Evolutionary conservation across 2,797 vertebrate species (phyloP).

Genomic region (Sebastes nivosus): DNA sequence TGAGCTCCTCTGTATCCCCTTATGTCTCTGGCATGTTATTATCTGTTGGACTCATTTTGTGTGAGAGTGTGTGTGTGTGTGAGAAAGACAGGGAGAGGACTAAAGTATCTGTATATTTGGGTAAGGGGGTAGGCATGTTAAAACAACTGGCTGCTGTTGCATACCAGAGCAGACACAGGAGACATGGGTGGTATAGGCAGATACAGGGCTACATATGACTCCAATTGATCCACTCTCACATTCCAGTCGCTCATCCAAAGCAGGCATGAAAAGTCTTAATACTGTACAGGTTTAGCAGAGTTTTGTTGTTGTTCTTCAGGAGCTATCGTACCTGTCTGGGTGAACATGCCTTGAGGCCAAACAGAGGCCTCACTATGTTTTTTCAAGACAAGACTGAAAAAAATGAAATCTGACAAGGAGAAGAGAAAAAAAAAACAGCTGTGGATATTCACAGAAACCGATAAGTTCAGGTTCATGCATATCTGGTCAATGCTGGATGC

Average conservation of each 20-base stretch:
- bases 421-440: background rate
- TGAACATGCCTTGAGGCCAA: background rate
- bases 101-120: constrained; percentile 56
- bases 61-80: background rate
- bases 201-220: constrained; percentile 62
- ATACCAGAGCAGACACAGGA: constrained; percentile 59
- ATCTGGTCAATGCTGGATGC: constrained; percentile 5
- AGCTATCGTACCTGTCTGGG: background rate
- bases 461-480: constrained; percentile 24
- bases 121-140: constrained; percentile 55
- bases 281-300: constrained; percentile 8
- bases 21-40: constrained; percentile 63
- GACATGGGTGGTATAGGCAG: constrained; percentile 18
- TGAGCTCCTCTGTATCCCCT: constrained; percentile 62
- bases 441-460: background rate
- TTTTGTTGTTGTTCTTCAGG: constrained; percentile 5
- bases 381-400: background rate
- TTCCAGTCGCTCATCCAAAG: constrained; percentile 38
- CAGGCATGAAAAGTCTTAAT: constrained; percentile 5
- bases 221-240: constrained; percentile 43
- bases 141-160: constrained; percentile 56
- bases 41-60: constrained; percentile 32
- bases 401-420: background rate
- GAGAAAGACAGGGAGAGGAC: background rate
- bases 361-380: background rate